A percentile compares a stretch with the other conserved stretches of the same genome.
Conservation (phyloP, 23 tunicate genomes). For the Corella eumyota region DNA sequence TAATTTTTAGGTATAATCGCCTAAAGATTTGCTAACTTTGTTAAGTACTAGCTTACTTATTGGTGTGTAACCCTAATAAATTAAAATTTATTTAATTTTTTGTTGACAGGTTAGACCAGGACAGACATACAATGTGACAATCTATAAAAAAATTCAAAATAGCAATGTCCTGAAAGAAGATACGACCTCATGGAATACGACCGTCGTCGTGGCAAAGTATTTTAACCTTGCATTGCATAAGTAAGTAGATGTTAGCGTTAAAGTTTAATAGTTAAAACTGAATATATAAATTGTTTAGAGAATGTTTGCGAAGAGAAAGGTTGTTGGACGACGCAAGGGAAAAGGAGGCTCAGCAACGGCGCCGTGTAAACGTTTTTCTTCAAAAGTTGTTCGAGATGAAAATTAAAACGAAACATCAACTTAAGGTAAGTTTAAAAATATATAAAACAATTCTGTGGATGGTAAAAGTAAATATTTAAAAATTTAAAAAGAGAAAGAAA, state of each 20-base stretch:
- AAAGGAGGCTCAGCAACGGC: conserved; percentile 51
- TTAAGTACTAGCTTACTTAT: too few species aligned
- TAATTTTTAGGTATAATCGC: not conserved
- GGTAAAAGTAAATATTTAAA: not conserved
- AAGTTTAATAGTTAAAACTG: too few species aligned
- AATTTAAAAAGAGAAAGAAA: conserved; percentile 2
- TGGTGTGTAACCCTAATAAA: too few species aligned
- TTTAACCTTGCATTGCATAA: conserved; percentile 43
- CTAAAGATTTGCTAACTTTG: not conserved
- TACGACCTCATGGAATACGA: conserved; percentile 32
- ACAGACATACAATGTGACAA: conserved; percentile 53
- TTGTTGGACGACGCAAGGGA: conserved; percentile 50
- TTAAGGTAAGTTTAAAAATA: not conserved
- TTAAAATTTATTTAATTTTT: not conserved
- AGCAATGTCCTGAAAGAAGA: conserved; percentile 62
- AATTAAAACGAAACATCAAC: conserved; percentile 4
- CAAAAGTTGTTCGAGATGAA: conserved; percentile 14
- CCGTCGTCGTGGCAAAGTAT: conserved; percentile 66
- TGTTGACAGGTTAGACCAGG: conserved; percentile 55
- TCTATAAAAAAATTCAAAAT: conserved; percentile 48
- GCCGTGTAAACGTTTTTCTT: conserved; percentile 48
- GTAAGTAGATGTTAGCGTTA: conserved; percentile 21
- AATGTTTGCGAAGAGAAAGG: conserved; percentile 44
- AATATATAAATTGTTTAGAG: conserved; percentile 36
- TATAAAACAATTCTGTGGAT: not conserved